Evolutionary conservation across 2,113 vertebrate species (phyloP), one percentile per base, ranked within the genome.

Genomic region (Phyllostomus discolor): DNA sequence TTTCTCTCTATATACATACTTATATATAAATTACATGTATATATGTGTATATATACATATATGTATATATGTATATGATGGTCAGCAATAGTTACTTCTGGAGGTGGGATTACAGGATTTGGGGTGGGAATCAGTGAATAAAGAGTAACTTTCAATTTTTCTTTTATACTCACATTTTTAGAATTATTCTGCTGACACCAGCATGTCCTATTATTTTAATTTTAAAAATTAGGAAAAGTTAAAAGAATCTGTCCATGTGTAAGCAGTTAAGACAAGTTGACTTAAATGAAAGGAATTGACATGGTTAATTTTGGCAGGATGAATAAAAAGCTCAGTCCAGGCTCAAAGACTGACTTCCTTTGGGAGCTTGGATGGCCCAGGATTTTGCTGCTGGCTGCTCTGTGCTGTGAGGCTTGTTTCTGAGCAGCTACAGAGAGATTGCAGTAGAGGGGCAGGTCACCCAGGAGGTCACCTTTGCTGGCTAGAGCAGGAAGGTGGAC

Each of bases 121-220:
- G 35, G 17, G 15, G 5, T 24, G 17, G 11, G 33, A 11, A 7
- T 80, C 38, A 20, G 35, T 75, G 64, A 90, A 70, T 46, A n/a
- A 81, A 78, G 46, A 89, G 12, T 16, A 9, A 57, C 57, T 93
- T 93, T 79, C 52, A 91, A 19, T 95, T 86, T 95, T 83, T 85
- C 10, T 91, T 72, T 95, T 90, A 72, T 35, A 84, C 16, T 28
- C 50, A 38, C 43, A 79, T 80, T 88, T 95, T 94, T 66, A 46
- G 35, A 96, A 59, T 66, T 89, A 62, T 82, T 97, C 86, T 89
- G 95, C 50, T 93, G 59, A 50, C 84, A 84, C 79, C 17, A 82
- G 8, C n/a, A 87, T 50, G 33, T 81, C n/a, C 46, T 70, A 11
- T 43, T 73, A 93, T 85, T 91, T 88, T 79, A 86, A 41, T 91